These are phyloP conservation scores for Hirtodrosophila histrioides DNA, from an alignment of 2,888 invertebrate species.

Conservation along the genomic window DNA sequence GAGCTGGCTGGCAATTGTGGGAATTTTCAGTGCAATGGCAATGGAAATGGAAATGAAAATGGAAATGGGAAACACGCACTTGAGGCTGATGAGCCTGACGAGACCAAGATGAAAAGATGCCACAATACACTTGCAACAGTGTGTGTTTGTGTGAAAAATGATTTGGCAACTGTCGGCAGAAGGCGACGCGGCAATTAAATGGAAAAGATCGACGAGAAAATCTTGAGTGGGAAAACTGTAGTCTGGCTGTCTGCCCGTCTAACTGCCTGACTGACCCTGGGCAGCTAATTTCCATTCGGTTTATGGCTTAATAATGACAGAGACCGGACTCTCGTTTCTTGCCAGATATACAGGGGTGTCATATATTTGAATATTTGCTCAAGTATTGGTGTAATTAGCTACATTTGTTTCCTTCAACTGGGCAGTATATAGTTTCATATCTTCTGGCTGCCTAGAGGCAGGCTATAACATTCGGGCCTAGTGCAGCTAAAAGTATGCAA, in stretches of 20 bases:
- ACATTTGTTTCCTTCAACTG: no score
- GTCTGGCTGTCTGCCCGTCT: constrained; percentile 11
- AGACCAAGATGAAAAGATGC: neutral
- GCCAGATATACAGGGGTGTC: no score
- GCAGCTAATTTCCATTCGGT: constrained; percentile 10
- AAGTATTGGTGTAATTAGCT: no score
- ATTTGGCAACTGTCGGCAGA: constrained; percentile 51
- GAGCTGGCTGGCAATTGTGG: constrained; percentile 32
- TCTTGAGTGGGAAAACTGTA: constrained; percentile 31
- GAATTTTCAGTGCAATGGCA: constrained; percentile 39
- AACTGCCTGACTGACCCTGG: constrained; percentile 28
- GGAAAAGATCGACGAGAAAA: constrained; percentile 17
- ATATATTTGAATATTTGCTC: no score
- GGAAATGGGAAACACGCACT: constrained; percentile 58
- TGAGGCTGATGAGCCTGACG: constrained; percentile 28
- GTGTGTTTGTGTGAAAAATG: constrained; percentile 52
- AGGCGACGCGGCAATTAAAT: constrained; percentile 41
- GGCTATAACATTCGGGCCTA: neutral
- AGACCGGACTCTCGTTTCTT: no score
- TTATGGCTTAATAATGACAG: no score
- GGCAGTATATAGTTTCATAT: neutral
- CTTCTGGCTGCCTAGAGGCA: constrained; percentile 4
- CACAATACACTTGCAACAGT: constrained; percentile 27
- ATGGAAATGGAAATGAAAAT: neutral
- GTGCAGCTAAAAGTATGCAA: constrained; percentile 30